These are phyloP conservation scores for Pipistrellus nathusii DNA, from an alignment of 2,797 vertebrate species.

Conservation along the genomic window DNA sequence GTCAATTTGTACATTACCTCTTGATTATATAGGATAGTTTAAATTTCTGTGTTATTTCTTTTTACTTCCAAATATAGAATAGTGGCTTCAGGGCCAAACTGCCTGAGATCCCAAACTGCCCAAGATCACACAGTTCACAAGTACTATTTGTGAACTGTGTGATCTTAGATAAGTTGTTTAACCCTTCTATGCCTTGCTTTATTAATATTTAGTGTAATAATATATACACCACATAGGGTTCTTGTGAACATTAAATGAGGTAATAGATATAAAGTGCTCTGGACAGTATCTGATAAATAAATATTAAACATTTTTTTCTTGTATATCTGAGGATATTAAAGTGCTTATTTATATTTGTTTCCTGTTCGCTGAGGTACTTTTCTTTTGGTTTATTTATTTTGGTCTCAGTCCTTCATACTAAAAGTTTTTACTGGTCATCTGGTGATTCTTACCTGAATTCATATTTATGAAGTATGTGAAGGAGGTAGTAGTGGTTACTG, in stretches of 20 bases:
- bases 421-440: not conserved
- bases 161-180: not conserved
- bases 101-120: not conserved
- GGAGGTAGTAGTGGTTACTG: not conserved
- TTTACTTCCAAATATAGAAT: not conserved
- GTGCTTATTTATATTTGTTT: not conserved
- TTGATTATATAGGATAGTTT: not conserved
- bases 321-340: not conserved
- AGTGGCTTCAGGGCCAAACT: not conserved
- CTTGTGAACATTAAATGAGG: constrained; percentile 7
- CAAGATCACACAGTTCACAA: too few species aligned
- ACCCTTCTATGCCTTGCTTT: not conserved
- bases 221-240: not conserved
- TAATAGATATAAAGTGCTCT: not conserved
- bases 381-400: constrained; percentile 9
- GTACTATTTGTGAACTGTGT: not conserved
- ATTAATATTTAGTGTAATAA: not conserved
- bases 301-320: not conserved
- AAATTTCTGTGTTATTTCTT: constrained; percentile 1
- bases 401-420: not conserved
- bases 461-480: not conserved
- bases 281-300: not conserved
- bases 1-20: too few species aligned
- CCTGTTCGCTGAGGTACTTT: not conserved
- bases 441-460: not conserved